A percentile compares a stretch with the other conserved stretches of the same genome.
phyloP scores from a whole-genome alignment of 2,113 vertebrate genomes.

The Orycteropus afer region DNA sequence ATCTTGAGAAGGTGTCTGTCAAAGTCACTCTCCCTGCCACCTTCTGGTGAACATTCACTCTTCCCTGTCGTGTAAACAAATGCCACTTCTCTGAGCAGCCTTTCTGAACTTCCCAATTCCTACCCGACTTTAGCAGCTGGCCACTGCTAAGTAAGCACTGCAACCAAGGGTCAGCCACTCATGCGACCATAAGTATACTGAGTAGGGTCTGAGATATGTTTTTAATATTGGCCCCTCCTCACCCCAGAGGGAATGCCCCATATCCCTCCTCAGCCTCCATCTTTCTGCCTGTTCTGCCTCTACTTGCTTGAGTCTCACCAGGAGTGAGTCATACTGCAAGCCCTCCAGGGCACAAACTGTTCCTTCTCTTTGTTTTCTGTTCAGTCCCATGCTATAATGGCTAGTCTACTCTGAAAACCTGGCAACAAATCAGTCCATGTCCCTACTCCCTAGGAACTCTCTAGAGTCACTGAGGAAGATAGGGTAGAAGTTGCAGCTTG shows the following conservation, averaged over 20 bases:
- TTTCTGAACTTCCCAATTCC: background rate
- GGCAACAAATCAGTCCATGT: background rate
- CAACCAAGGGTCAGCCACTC: background rate
- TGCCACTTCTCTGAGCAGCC: background rate
- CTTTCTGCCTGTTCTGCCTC: slow-evolving; percentile 31
- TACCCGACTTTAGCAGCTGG: background rate
- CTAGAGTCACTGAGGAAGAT: background rate
- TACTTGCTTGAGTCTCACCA: slow-evolving; percentile 64
- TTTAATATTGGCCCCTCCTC: background rate
- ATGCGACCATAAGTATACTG: background rate
- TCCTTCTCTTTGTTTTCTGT: slow-evolving; percentile 23
- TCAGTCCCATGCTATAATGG: background rate
- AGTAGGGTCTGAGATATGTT: background rate
- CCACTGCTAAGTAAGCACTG: background rate
- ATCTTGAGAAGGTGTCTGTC: background rate
- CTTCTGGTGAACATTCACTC: background rate
- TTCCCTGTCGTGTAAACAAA: background rate
- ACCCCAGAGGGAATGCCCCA: background rate
- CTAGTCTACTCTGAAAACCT: background rate
- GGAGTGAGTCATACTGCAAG: slow-evolving; percentile 56
- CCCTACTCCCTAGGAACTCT: background rate
- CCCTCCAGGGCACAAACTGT: slow-evolving; percentile 63
- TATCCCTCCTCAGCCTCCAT: background rate
- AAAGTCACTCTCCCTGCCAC: background rate
- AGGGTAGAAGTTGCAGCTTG: background rate